phyloP scores from a whole-genome alignment of 1,140 invertebrate species.

The Lepidurus packardi region DNA sequence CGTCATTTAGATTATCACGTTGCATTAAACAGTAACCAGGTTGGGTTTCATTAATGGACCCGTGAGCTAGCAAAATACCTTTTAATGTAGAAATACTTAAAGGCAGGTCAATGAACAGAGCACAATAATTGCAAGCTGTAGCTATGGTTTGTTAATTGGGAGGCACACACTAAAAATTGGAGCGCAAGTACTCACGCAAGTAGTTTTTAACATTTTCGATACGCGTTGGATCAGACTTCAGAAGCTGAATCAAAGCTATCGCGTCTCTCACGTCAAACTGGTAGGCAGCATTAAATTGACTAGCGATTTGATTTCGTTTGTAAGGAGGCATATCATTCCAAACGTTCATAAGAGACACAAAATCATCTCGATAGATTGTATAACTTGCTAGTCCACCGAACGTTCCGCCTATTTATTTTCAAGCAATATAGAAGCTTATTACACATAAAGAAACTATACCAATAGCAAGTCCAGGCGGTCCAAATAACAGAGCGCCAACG shows the following conservation, averaged over 20 bases:
- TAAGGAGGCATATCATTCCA: neutral
- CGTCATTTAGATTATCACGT: no score
- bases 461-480: neutral
- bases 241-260: neutral
- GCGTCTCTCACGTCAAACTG: neutral
- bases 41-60: no score
- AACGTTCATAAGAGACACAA: neutral
- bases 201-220: neutral
- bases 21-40: no score
- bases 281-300: neutral
- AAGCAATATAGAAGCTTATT: neutral
- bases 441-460: neutral
- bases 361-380: neutral
- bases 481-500: neutral
- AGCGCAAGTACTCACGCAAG: neutral
- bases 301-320: neutral
- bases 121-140: no score
- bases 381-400: neutral
- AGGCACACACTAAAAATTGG: neutral
- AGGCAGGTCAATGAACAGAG: no score
- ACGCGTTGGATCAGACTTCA: neutral
- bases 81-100: no score
- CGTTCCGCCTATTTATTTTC: neutral
- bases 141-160: no score
- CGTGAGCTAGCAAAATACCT: no score